phyloP scores from a whole-genome alignment of 2,113 vertebrate species.

The Phrynocephalus versicolor region DNA sequence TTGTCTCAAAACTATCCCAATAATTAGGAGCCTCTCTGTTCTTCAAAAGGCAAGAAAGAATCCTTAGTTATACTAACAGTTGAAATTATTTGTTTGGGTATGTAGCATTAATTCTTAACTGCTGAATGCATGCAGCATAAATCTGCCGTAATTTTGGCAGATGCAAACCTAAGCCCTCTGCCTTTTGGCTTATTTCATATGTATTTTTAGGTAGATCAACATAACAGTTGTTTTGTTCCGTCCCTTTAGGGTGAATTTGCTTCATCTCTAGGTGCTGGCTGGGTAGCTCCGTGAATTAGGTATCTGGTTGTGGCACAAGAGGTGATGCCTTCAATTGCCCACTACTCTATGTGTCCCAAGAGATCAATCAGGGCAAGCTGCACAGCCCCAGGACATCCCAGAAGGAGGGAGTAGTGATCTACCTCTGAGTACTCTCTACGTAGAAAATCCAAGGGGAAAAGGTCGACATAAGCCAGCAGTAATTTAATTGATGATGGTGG shows the following conservation, averaged over 20 bases:
- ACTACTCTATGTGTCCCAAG: too few species aligned
- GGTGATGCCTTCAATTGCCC: too few species aligned
- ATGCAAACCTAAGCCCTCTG: not conserved
- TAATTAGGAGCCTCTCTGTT: constrained; percentile 29
- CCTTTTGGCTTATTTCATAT: not conserved
- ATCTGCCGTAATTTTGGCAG: not conserved
- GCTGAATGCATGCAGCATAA: not conserved
- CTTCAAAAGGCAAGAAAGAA: constrained; percentile 30
- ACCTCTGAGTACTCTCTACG: too few species aligned
- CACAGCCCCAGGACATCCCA: too few species aligned
- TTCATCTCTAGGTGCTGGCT: not conserved
- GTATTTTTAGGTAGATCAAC: not conserved
- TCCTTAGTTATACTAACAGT: not conserved
- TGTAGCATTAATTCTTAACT: not conserved
- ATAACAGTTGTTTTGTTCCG: not conserved
- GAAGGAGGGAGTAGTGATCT: too few species aligned
- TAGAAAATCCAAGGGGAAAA: too few species aligned
- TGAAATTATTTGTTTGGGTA: constrained; percentile 16
- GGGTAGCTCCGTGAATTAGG: too few species aligned
- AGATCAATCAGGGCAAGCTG: not conserved
- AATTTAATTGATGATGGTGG: too few species aligned
- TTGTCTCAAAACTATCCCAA: constrained; percentile 33
- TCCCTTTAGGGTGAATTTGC: not conserved
- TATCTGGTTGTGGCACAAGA: too few species aligned
- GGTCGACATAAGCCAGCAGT: too few species aligned